Evolutionary conservation across 2,888 invertebrate genomes (phyloP), one percentile per base, ranked within the genome.

Genomic region (Amblyjoppa fuscipennis): DNA sequence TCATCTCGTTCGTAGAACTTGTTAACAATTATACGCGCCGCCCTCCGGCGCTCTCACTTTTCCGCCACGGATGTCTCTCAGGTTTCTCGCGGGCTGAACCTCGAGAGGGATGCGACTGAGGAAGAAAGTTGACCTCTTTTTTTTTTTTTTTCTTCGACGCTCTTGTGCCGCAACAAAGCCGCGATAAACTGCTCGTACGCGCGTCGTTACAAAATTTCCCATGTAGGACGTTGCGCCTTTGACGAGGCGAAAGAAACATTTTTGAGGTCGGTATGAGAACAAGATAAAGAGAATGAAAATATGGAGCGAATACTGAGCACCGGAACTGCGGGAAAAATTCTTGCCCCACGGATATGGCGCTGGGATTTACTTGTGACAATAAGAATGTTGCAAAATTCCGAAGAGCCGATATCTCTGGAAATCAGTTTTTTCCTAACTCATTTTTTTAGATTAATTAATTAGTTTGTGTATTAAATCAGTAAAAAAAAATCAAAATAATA

Each of bases 11-110:
- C 53, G 45, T 49, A n/a, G 59, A 85, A 78, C 81, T 82, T 49
- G 73, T 82, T 75, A 56, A 56, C 71, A 69, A 81, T 82, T 74
- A 56, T 25, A 76, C 66, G 38, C 38, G 59, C 53, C 38, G 49
- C 38, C 45, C 56, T 66, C 61, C 28, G 16, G 13, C 64, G 13
- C 38, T 70, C 66, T 80, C 51, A 5, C 25, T 20, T n/a, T 53
- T 53, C 13, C 49, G 45, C 45, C 20, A 34, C 25, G 49, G 9
- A 38, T 53, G 64, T 53, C 3, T 34, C 76, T 66, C 45, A 1
- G 9, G 13, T 20, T 5, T 34, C 49, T 16, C 34, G 25, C 16
- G 7, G 13, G 45, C 45, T 20, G 66, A 16, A 53, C 5, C 45
- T 75, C 51, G 20, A 6, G 28, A 20, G 34, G 31, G 20, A 11